Base-by-base conservation (phyloP, 2,113 vertebrate species). In the Pholis gunnellus region DNA sequence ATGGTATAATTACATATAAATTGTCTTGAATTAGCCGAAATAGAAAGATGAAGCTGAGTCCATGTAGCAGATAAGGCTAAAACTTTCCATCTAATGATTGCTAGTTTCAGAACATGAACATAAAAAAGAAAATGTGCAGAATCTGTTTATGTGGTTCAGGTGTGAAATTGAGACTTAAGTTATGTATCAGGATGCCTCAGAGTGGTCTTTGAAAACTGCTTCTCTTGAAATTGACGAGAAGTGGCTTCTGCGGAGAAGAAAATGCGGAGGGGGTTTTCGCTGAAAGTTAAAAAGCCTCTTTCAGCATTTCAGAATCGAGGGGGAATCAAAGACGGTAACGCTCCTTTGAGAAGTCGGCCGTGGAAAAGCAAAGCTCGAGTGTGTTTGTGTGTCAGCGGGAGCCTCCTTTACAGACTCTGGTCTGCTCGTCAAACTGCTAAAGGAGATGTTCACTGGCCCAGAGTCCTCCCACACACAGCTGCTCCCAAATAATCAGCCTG, bases 401-500 rank as follows among this genome's bases (percentile, higher is more conserved):
- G 70, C 72, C 42, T 75, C 60, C 56, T 83, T 69, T 60, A 44
- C 71, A 76, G 34, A 88, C 54, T 88, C 79, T 81, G 78, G 27
- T 63, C 75, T 44, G 68, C 75, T 85, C 65, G 66, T 89, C 89
- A 75, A 66, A 81, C 72, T 72, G 76, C 57, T 75, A 81, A 86
- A 88, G 38, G 80, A 91, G 73, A 84, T 75, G 81, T 88, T 88
- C 69, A 48, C 75, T 78, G 74, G 85, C 84, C 85, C 83, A 86
- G 81, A 82, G 68, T 85, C 89, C 88, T 89, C 92, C 90, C 88
- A 88, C 91, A 83, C 91, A 78, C 90, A 93, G 85, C 87, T 92
- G 93, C 90, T 93, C 84, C 88, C 87, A 80, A 71, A 79, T 83
- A 82, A 81, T 70, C 59, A 59, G 74, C 52, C 64, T 77, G 73